Percentiles rank a stretch among this genome's conserved stretches.
These are phyloP conservation scores for Drosophila austrosaltans DNA, from an alignment of 2,888 invertebrate genomes.

Conservation along the genomic window DNA sequence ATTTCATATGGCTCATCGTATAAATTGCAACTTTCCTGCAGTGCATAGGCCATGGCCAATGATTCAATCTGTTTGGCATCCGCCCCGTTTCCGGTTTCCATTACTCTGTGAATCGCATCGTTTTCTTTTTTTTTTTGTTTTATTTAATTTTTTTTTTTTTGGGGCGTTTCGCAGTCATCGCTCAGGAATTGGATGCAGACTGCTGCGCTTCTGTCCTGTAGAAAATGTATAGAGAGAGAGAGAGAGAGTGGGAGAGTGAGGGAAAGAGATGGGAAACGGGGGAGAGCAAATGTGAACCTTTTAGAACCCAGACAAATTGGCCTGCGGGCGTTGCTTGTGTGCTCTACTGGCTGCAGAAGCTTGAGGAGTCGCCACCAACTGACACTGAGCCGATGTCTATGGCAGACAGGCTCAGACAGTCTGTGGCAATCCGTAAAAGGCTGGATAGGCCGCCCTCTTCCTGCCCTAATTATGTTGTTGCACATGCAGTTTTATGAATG, in stretches of 20 bases:
- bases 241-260: too few relatives aligned
- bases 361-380: conserved; percentile 14
- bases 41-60: conserved; percentile 50
- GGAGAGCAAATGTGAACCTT: conserved; percentile 21
- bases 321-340: conserved; percentile 52
- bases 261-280: conserved; percentile 14
- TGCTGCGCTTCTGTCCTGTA: conserved; percentile 49
- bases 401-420: conserved; percentile 6
- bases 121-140: background rate
- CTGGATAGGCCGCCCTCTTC: conserved; percentile 57
- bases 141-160: conserved; percentile 40
- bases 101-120: conserved; percentile 47
- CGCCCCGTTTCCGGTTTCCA: conserved; percentile 80
- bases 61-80: conserved; percentile 82
- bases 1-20: conserved; percentile 20
- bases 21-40: conserved; percentile 45
- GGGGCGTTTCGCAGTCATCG: conserved; percentile 74
- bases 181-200: conserved; percentile 60
- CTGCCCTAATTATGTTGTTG: conserved; percentile 68
- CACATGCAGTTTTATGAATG: conserved; percentile 65
- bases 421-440: background rate
- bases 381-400: background rate
- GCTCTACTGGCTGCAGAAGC: conserved; percentile 46
- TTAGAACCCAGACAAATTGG: conserved; percentile 43
- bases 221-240: conserved; percentile 17